Percentiles rank a stretch among this genome's conserved stretches.
Conservation (phyloP, 2,888 invertebrate genomes). For the Chamaedrilus cognettii region DNA sequence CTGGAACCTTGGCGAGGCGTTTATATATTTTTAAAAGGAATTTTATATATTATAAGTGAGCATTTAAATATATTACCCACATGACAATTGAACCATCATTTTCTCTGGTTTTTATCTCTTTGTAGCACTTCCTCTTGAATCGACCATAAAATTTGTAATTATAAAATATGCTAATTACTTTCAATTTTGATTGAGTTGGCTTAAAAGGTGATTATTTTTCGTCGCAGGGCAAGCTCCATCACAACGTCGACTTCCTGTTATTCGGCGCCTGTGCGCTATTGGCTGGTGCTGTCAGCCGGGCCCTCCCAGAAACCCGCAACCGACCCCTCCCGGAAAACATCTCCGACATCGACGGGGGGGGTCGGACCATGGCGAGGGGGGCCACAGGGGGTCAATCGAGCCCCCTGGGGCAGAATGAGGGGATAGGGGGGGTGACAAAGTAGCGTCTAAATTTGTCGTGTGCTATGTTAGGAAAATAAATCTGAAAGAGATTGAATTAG, state of each 20-base stretch:
- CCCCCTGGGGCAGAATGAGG: not conserved
- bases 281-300: slow-evolving; percentile 23
- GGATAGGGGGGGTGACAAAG: not conserved
- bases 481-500: too few relatives aligned
- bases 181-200: not conserved
- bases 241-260: slow-evolving; percentile 29
- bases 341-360: slow-evolving; percentile 23
- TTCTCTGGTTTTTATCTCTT: too few relatives aligned
- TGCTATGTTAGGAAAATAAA: too few relatives aligned
- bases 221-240: slow-evolving; percentile 28
- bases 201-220: too few relatives aligned
- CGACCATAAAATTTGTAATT: not conserved
- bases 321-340: slow-evolving; percentile 36
- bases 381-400: not conserved
- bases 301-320: slow-evolving; percentile 36
- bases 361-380: not conserved
- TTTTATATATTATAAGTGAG: too few relatives aligned
- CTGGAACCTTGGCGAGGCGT: too few relatives aligned
- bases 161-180: not conserved
- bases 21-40: too few relatives aligned
- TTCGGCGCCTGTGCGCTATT: slow-evolving; percentile 31
- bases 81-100: too few relatives aligned
- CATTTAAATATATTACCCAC: too few relatives aligned
- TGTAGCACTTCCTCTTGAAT: too few relatives aligned
- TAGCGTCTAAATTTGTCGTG: not conserved